A percentile compares a stretch with the other conserved stretches of the same genome.
Evolutionary conservation across 1,140 invertebrate species (phyloP).

Genomic region (Hycleus cichorii): DNA sequence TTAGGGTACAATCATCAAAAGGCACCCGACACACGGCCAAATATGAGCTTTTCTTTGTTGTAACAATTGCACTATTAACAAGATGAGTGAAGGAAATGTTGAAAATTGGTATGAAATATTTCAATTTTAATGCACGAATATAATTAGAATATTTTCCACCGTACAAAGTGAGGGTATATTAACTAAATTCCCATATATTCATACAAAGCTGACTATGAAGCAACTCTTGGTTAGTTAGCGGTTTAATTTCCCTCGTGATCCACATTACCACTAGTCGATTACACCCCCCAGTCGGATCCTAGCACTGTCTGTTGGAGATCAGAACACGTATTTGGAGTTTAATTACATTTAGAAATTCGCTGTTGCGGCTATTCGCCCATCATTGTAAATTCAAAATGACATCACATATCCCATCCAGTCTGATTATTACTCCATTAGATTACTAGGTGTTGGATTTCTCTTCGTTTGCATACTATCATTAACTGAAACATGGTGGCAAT

Average conservation of each 20-base stretch:
- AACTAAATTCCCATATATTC: slow-evolving; percentile 1
- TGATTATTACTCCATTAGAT: slow-evolving; percentile 8
- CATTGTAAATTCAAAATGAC: slow-evolving; percentile 13
- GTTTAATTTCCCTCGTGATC: slow-evolving; percentile 41
- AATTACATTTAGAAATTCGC: slow-evolving; percentile 23
- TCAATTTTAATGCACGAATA: no score
- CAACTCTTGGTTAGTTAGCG: slow-evolving; percentile 33
- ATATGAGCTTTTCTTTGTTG: no score
- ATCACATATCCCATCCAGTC: slow-evolving; percentile 7
- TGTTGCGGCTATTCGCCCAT: background rate
- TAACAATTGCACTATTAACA: no score
- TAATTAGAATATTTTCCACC: background rate
- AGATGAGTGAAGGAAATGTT: no score
- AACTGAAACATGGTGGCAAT: background rate
- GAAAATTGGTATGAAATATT: no score
- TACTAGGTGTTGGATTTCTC: slow-evolving; percentile 16
- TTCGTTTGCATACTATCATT: slow-evolving; percentile 4
- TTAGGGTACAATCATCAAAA: slow-evolving; percentile 23
- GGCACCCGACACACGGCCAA: slow-evolving; percentile 2
- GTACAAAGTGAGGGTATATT: no score
- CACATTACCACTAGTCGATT: slow-evolving; percentile 28
- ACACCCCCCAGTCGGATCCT: slow-evolving; percentile 3
- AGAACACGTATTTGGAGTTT: slow-evolving; percentile 23
- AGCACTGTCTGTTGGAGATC: background rate
- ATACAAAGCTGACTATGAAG: slow-evolving; percentile 4